Evolutionary conservation across 2,113 vertebrate genomes (phyloP).

Genomic region (Ramphastos sulfuratus): DNA sequence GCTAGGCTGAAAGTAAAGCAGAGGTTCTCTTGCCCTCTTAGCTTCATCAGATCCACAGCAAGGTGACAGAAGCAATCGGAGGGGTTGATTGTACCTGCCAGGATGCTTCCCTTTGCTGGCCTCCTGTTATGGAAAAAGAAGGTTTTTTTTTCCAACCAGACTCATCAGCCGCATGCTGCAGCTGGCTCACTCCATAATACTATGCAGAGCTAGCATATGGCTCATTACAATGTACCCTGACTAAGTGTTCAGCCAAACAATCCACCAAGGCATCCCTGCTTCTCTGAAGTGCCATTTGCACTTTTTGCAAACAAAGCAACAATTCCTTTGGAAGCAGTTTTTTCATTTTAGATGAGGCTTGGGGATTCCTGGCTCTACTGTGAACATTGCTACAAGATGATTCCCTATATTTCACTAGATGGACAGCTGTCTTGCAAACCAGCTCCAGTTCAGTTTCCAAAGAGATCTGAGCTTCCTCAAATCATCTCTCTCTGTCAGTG

Average conservation of each 20-base stretch:
- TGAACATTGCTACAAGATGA: neutral
- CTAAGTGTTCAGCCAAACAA: constrained; percentile 60
- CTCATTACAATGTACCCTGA: constrained; percentile 63
- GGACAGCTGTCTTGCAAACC: neutral
- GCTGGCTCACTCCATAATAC: constrained; percentile 30
- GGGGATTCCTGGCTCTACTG: constrained; percentile 17
- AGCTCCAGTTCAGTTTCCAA: neutral
- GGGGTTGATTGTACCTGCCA: neutral
- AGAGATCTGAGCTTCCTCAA: neutral
- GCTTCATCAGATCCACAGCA: neutral
- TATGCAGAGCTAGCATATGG: constrained; percentile 66
- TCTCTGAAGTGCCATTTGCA: constrained; percentile 64
- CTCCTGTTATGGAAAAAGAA: neutral
- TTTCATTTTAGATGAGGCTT: constrained; percentile 45
- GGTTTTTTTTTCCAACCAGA: constrained; percentile 9
- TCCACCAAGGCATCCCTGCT: constrained; percentile 56
- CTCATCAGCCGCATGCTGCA: constrained; percentile 34
- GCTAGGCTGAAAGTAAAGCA: neutral
- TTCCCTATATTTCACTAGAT: neutral
- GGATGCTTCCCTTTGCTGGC: constrained; percentile 14
- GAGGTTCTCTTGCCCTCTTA: neutral
- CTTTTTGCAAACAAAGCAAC: constrained; percentile 70
- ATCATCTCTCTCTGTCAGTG: neutral
- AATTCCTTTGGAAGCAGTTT: constrained; percentile 53
- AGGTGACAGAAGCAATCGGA: neutral